These are phyloP conservation scores for Drosophila recens DNA, from an alignment of 2,888 invertebrate species.

Conservation along the genomic window DNA sequence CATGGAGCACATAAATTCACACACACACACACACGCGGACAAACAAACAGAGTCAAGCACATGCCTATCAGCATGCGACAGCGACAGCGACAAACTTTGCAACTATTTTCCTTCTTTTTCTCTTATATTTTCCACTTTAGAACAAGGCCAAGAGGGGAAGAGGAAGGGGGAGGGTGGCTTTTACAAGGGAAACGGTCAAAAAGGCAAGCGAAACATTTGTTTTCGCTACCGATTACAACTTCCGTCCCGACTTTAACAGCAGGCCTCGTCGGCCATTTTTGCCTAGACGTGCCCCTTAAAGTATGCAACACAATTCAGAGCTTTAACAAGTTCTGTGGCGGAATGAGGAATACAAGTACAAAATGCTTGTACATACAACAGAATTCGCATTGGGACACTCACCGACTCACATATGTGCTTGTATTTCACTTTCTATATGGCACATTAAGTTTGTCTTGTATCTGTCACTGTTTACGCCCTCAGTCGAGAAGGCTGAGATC, in stretches of 20 bases:
- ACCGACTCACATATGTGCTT: slow-evolving; percentile 18
- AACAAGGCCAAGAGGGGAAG: neutral
- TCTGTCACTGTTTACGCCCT: slow-evolving; percentile 9
- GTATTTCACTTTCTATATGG: slow-evolving; percentile 22
- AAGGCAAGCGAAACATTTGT: slow-evolving; percentile 71
- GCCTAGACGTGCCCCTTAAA: slow-evolving; percentile 30
- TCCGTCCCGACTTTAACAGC: slow-evolving; percentile 54
- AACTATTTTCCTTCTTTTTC: slow-evolving; percentile 47
- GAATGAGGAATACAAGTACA: slow-evolving; percentile 1
- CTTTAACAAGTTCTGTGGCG: slow-evolving; percentile 40
- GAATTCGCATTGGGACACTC: slow-evolving; percentile 14
- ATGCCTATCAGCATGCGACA: slow-evolving; percentile 62
- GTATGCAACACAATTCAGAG: slow-evolving; percentile 46
- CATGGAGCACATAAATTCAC: slow-evolving; percentile 66
- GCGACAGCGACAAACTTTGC: slow-evolving; percentile 66
- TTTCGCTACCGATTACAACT: slow-evolving; percentile 68
- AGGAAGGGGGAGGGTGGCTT: slow-evolving; percentile 6
- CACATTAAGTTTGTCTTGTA: slow-evolving; percentile 33
- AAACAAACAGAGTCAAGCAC: slow-evolving; percentile 9
- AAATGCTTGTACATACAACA: slow-evolving; percentile 1
- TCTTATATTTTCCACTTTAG: slow-evolving; percentile 41
- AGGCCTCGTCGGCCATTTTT: slow-evolving; percentile 33
- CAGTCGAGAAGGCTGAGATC: neutral
- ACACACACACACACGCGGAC: slow-evolving; percentile 26
- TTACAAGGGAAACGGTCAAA: slow-evolving; percentile 51